These are phyloP conservation scores for Drosophila mimica DNA, from an alignment of 2,888 invertebrate genomes.

Conservation along the genomic window DNA sequence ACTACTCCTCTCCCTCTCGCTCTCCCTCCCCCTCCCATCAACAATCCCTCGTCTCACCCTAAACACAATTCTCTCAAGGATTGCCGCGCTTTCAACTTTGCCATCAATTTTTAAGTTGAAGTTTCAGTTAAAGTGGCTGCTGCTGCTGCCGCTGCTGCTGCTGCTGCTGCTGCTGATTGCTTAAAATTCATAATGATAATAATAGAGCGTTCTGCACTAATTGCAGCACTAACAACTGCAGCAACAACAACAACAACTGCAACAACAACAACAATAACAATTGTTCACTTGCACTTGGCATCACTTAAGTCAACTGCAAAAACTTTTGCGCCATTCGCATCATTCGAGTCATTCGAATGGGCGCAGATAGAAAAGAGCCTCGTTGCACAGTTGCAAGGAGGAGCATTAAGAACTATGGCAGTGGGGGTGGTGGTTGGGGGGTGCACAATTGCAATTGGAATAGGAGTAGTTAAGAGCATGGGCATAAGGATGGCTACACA, in stretches of 20 bases:
- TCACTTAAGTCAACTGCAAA: constrained; percentile 67
- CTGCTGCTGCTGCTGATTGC: constrained; percentile 62
- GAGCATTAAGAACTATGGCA: background rate
- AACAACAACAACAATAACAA: constrained; percentile 51
- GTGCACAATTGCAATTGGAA: constrained; percentile 13
- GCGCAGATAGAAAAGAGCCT: constrained; percentile 35
- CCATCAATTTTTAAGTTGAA: constrained; percentile 63
- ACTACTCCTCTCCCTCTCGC: too few relatives aligned
- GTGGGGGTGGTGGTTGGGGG: background rate
- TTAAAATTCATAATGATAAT: constrained; percentile 80
- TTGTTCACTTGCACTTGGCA: constrained; percentile 72
- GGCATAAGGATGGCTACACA: background rate
- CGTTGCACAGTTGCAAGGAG: constrained; percentile 6
- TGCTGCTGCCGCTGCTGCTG: constrained; percentile 5
- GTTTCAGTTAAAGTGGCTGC: constrained; percentile 44
- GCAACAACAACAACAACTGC: constrained; percentile 25
- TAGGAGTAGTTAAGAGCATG: constrained; percentile 4
- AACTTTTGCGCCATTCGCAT: constrained; percentile 60
- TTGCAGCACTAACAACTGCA: constrained; percentile 55
- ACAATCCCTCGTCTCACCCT: background rate
- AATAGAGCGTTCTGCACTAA: constrained; percentile 74
- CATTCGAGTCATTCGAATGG: constrained; percentile 47
- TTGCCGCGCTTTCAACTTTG: constrained; percentile 29
- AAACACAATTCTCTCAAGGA: constrained; percentile 7
- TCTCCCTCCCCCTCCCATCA: background rate